Percentiles rank a stretch among this genome's conserved stretches.
Evolutionary conservation across 2,888 invertebrate species (phyloP).

Genomic region (Cartodere bifasciata): DNA sequence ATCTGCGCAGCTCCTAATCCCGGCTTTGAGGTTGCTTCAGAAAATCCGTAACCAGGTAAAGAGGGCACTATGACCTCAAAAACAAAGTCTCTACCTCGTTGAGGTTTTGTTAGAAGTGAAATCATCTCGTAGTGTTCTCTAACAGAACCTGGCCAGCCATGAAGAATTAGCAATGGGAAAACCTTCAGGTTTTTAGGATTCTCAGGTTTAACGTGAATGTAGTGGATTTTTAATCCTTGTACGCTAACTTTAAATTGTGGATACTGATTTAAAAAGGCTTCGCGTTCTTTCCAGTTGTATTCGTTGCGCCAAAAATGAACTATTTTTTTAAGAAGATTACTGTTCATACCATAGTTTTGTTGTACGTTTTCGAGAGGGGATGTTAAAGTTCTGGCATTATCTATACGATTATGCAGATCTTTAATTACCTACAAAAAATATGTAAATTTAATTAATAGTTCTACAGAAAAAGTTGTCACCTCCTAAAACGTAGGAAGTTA

Average conservation of each 20-base stretch:
- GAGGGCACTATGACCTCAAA: slow-evolving; percentile 51
- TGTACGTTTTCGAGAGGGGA: slow-evolving; percentile 50
- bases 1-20: slow-evolving; percentile 48
- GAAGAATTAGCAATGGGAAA: slow-evolving; percentile 57
- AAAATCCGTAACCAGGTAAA: slow-evolving; percentile 42
- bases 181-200: slow-evolving; percentile 27
- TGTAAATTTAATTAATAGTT: slow-evolving; percentile 32
- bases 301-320: slow-evolving; percentile 63
- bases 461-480: too few species aligned
- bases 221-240: slow-evolving; percentile 59
- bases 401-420: slow-evolving; percentile 43
- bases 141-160: slow-evolving; percentile 86
- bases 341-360: slow-evolving; percentile 75
- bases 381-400: slow-evolving; percentile 30
- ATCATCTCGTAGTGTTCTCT: slow-evolving; percentile 73
- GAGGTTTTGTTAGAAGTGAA: slow-evolving; percentile 48
- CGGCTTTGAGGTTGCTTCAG: slow-evolving; percentile 43
- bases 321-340: slow-evolving; percentile 50
- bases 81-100: slow-evolving; percentile 41
- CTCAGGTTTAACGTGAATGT: slow-evolving; percentile 45
- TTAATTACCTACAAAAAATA: slow-evolving; percentile 48
- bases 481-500: too few species aligned
- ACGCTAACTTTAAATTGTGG: slow-evolving; percentile 59
- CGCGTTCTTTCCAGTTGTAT: slow-evolving; percentile 54
- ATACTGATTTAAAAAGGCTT: slow-evolving; percentile 47